Percentiles rank a stretch among this genome's conserved stretches.
phyloP scores from a whole-genome alignment of 2,888 invertebrate genomes.

The Drosophila nr. medialis region DNA sequence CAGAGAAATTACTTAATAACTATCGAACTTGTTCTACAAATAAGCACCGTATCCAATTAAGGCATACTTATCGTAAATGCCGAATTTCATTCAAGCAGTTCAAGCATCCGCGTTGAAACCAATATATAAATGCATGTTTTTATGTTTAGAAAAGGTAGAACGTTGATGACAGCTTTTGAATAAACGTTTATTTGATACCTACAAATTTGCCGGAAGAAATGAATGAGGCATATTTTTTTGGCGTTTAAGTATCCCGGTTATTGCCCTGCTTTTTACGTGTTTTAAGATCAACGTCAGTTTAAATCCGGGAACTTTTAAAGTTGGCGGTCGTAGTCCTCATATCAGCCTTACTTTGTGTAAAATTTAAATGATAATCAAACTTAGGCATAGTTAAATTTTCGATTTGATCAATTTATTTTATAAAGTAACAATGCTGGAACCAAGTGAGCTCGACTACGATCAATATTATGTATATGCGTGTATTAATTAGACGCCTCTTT shows the following conservation, averaged over 20 bases:
- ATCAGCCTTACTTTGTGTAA: neutral
- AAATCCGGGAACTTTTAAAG: slow-evolving; percentile 26
- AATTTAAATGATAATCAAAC: neutral
- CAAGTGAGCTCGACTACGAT: neutral
- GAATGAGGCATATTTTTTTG: slow-evolving; percentile 27
- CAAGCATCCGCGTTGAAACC: slow-evolving; percentile 44
- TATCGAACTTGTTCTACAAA: slow-evolving; percentile 66
- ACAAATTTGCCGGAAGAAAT: slow-evolving; percentile 48
- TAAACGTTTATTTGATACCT: slow-evolving; percentile 25
- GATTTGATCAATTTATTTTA: neutral
- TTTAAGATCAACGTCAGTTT: slow-evolving; percentile 7
- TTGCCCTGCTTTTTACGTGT: slow-evolving; percentile 36
- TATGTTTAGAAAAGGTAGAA: slow-evolving; percentile 31
- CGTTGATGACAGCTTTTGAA: slow-evolving; percentile 31
- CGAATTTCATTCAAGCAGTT: slow-evolving; percentile 17
- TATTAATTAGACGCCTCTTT: neutral
- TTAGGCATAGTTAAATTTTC: neutral
- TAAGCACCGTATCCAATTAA: slow-evolving; percentile 47
- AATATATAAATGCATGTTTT: slow-evolving; percentile 24
- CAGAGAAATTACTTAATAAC: slow-evolving; percentile 55
- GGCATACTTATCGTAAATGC: slow-evolving; percentile 28
- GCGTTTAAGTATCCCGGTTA: slow-evolving; percentile 43
- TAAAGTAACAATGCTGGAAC: neutral
- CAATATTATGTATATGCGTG: neutral
- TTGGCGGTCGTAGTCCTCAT: slow-evolving; percentile 13